A percentile compares a stretch with the other conserved stretches of the same genome.
phyloP scores from a whole-genome alignment of 2,797 vertebrate genomes.

The Streptopelia turtur region DNA sequence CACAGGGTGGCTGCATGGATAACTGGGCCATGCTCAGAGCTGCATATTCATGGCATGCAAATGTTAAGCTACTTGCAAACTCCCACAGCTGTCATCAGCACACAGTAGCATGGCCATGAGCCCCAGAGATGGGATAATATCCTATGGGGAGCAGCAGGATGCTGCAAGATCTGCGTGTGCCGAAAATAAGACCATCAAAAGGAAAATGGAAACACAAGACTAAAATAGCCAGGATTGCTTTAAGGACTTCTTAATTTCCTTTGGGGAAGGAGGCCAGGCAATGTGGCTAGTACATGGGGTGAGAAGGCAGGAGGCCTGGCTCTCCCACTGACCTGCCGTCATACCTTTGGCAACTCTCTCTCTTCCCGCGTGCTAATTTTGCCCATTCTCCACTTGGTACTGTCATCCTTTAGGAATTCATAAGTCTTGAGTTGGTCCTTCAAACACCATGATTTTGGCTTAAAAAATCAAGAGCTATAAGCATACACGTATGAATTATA shows the following conservation, averaged over 20 bases:
- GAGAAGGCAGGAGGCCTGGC: neutral
- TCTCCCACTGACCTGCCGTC: neutral
- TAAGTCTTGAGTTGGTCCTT: neutral
- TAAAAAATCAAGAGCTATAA: conserved; percentile 34
- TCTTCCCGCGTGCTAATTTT: conserved; percentile 27
- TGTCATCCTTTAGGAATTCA: conserved; percentile 29
- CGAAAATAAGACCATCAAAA: conserved; percentile 37
- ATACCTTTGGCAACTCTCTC: conserved; percentile 27
- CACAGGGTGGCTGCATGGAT: conserved; percentile 8
- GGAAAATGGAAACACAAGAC: conserved; percentile 1
- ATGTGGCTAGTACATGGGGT: neutral
- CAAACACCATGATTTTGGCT: conserved; percentile 38
- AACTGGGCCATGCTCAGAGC: conserved; percentile 50
- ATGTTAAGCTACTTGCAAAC: conserved; percentile 34
- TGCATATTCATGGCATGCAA: conserved; percentile 66
- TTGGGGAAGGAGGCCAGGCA: conserved; percentile 3
- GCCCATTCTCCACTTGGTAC: conserved; percentile 18
- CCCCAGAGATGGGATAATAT: conserved; percentile 26
- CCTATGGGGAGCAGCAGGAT: conserved; percentile 34
- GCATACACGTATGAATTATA: conserved; percentile 11
- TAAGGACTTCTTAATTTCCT: conserved; percentile 11
- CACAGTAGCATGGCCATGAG: neutral
- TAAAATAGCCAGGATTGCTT: neutral
- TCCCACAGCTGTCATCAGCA: conserved; percentile 47
- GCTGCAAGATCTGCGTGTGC: neutral